Evolutionary conservation across 2,888 invertebrate genomes (phyloP), one percentile per base, ranked within the genome.

Genomic region (Phyllotreta striolata): DNA sequence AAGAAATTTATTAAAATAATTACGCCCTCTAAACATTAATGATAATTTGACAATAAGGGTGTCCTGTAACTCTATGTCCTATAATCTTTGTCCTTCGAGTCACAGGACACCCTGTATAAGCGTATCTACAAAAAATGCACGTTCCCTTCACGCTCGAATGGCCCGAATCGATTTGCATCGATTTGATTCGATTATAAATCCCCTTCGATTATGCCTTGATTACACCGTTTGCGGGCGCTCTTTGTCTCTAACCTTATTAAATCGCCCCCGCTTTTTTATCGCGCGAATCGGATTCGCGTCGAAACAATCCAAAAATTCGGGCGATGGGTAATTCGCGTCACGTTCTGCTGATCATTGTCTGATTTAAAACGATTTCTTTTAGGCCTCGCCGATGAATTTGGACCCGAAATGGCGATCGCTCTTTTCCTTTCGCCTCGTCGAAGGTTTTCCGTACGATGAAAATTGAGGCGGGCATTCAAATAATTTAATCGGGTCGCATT

Each of bases 1-100:
- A 67, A n/a, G n/a, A 66, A 73, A 66, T 62, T 66, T 52, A 49
- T 47, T 47, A 47, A 13, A 46, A 12, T 4, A 46, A 24, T 46
- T 46, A 3, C 13, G 24, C 46, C 6, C 7, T 39, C 9, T 39
- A 39, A 39, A 39, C 7, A 39, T 39, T 39, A 39, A n/a, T n/a
- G n/a, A n/a, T n/a, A n/a, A n/a, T n/a, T n/a, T n/a, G n/a, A n/a
- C n/a, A n/a, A n/a, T n/a, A n/a, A n/a, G n/a, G n/a, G n/a, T n/a
- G n/a, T n/a, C n/a, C n/a, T n/a, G n/a, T n/a, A n/a, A n/a, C n/a
- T n/a, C n/a, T n/a, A n/a, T n/a, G n/a, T n/a, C n/a, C n/a, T n/a
- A n/a, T n/a, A n/a, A n/a, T n/a, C n/a, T n/a, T n/a, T n/a, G n/a
- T n/a, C n/a, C n/a, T n/a, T n/a, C n/a, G n/a, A n/a, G n/a, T n/a